Base-by-base conservation (phyloP, 2,113 vertebrate species). In the Verasper variegatus region DNA sequence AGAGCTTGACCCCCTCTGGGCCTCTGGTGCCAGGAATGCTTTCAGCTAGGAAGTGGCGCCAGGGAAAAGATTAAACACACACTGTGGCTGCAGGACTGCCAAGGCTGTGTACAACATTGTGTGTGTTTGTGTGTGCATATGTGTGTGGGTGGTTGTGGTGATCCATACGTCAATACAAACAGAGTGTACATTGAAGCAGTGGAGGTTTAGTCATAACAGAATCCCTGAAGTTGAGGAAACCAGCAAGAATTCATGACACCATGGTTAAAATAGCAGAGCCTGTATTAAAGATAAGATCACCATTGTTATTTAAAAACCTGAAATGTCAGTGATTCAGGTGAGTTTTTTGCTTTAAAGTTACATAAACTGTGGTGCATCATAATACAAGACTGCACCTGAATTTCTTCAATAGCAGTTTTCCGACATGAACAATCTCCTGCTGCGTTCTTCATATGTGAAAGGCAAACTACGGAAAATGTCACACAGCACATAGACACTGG, bases 51-150 rank as follows among this genome's bases (percentile, higher is more conserved):
- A 88, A 84, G 84, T 82, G 89, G 90, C 87, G 87, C 90, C 90
- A 92, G 87, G 83, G 85, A 92, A 85, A 82, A 89, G 87, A 93
- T 92, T 89, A 90, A 91, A 90, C 83, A 82, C 88, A 90, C 88
- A 87, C 78, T 82, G 88, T 62, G 85, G 64, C 74, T 63, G 75
- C 56, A 68, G 72, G 59, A 68, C 82, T 80, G 75, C 80, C 84
- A 82, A 26, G n/a, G 37, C 64, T 81, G 76, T 83, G 68, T 80
- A 76, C 23, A 21, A 40, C 66, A 66, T 52, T 79, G 45, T 88
- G 66, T 56, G 61, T 71, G 75, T 59, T 4, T 54, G 65, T 42
- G 57, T 42, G 21, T 66, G 14, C 8, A 13, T 61, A 15, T 74
- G 68, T 56, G 18, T 17, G 58, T 52, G 72, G 47, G 71, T 67